Evolutionary conservation across 2,888 invertebrate species (phyloP), one percentile per base, ranked within the genome.

Genomic region (Frankliniella intonsa): DNA sequence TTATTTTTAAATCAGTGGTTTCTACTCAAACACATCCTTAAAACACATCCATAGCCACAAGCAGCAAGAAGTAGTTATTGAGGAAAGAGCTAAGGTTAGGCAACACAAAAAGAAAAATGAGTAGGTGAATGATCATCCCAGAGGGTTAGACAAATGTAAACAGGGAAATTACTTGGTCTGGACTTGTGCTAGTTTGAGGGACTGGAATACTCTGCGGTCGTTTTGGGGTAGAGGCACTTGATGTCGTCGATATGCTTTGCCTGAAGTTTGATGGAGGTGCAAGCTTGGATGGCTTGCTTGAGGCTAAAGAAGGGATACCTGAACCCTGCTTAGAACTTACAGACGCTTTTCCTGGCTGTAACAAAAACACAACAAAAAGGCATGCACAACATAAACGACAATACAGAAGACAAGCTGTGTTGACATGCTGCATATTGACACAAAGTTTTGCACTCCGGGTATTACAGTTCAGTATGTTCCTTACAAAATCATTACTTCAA

Each of bases 111-210:
- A 22, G 22, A 69, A 22, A 22, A 69, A 22, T 69, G 22, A 22
- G 9, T 22, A 7, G 19, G 22, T 69, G 69, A 69, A 69, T 69
- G 69, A 69, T n/a, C 69, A 19, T 69, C 69, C 22, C 69, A 22
- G n/a, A 69, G 17, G 55, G 69, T 69, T 69, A 69, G 69, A 69
- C 69, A 69, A 69, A 69, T 22, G 22, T n/a, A 69, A 22, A 69
- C 22, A 69, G 69, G 69, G 69, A 69, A 69, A 69, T 69, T 69
- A 69, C 69, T 69, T 69, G 69, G n/a, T 69, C 69, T 69, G 69
- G n/a, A 69, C 69, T 69, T 69, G 69, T 19, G 69, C 69, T 69
- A 69, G 69, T 22, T 69, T 69, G 69, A 69, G 69, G 69, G 69
- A 69, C 69, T 69, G 69, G 69, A 69, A 69, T 69, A 69, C 69